Percentiles rank a stretch among this genome's conserved stretches.
These are phyloP conservation scores for Lathamus discolor DNA, from an alignment of 2,113 vertebrate species.

Conservation along the genomic window DNA sequence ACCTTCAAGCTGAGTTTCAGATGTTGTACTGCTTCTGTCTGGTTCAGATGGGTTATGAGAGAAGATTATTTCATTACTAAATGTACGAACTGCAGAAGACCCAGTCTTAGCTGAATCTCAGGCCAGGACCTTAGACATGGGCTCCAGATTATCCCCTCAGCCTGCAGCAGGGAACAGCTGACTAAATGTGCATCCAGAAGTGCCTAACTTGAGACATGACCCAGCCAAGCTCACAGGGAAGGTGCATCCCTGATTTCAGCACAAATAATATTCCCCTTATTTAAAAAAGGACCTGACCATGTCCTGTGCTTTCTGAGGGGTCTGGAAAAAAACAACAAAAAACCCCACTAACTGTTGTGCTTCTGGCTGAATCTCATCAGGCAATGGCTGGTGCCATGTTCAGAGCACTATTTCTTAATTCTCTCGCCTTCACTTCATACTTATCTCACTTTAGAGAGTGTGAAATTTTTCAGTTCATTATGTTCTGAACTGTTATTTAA, in stretches of 20 bases:
- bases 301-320: neutral
- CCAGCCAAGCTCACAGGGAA: neutral
- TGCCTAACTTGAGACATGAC: neutral
- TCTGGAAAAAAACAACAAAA: neutral
- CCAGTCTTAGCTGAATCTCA: neutral
- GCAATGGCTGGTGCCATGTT: constrained; percentile 13
- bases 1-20: neutral
- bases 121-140: neutral
- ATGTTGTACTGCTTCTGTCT: neutral
- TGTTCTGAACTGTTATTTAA: constrained; percentile 71
- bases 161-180: neutral
- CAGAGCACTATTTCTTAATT: constrained; percentile 56
- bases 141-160: neutral
- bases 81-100: neutral
- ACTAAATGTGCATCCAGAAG: neutral
- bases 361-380: constrained; percentile 30
- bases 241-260: neutral
- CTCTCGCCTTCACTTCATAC: constrained; percentile 57
- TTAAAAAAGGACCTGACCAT: neutral
- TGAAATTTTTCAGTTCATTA: constrained; percentile 74
- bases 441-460: constrained; percentile 67
- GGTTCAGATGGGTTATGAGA: neutral
- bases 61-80: neutral
- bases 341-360: neutral
- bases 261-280: neutral